These are phyloP conservation scores for Apis dorsata DNA, from an alignment of 1,140 invertebrate species.

Conservation along the genomic window DNA sequence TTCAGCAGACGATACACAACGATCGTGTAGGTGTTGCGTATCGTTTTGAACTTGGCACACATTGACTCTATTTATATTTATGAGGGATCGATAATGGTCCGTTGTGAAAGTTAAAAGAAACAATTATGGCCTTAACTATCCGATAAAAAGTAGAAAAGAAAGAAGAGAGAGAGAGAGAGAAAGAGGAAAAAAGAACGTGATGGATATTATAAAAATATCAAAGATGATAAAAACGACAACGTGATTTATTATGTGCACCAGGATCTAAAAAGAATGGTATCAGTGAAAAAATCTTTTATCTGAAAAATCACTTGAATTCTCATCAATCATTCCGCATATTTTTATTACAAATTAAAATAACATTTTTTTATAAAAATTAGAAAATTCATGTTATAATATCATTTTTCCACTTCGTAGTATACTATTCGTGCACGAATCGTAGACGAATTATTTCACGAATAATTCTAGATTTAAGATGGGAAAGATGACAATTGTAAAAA, in stretches of 20 bases:
- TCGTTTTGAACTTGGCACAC: constrained; percentile 5
- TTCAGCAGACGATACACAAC: background rate
- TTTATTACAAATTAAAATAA: no score
- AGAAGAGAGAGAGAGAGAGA: background rate
- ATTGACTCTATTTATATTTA: constrained; percentile 56
- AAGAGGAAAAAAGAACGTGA: background rate
- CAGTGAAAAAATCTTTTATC: no score
- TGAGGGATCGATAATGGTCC: constrained; percentile 42
- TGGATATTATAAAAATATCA: background rate
- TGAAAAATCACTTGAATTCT: no score
- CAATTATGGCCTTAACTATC: background rate
- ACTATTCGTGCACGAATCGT: background rate
- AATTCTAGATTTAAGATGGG: background rate
- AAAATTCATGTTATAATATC: no score
- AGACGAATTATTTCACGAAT: background rate
- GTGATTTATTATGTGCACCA: background rate
- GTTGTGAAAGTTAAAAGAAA: constrained; percentile 26
- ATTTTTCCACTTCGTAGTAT: background rate
- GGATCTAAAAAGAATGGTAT: no score
- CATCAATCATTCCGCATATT: no score
- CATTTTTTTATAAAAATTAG: no score
- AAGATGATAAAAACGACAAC: background rate
- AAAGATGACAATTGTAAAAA: background rate
- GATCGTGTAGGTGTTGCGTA: background rate
- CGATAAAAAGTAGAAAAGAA: background rate